Evolutionary conservation across 2,888 invertebrate species (phyloP).

Genomic region (Drosophila kambysellisi): DNA sequence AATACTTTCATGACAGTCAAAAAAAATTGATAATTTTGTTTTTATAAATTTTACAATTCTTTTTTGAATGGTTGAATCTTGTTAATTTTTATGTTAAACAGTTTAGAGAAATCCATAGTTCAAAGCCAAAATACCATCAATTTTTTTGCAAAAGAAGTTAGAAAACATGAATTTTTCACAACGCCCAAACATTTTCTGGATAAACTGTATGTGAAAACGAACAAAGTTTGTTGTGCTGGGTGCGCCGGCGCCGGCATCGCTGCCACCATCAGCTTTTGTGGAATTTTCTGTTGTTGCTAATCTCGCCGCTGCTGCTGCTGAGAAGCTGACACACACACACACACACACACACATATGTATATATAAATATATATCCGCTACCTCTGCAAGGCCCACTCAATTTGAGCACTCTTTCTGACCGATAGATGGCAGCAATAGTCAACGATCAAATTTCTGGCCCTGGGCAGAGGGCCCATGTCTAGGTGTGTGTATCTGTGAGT

Average conservation of each 20-base stretch:
- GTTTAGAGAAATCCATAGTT: too few relatives aligned
- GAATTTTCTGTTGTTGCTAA: slow-evolving; percentile 70
- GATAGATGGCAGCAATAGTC: slow-evolving; percentile 43
- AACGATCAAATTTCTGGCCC: slow-evolving; percentile 49
- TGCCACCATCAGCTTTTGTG: slow-evolving; percentile 60
- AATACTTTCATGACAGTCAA: too few relatives aligned
- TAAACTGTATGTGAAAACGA: slow-evolving; percentile 47
- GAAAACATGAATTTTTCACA: too few relatives aligned
- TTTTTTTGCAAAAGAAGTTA: too few relatives aligned
- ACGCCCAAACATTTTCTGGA: too few relatives aligned
- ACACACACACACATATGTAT: slow-evolving; percentile 13
- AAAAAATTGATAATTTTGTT: too few relatives aligned
- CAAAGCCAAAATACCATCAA: too few relatives aligned
- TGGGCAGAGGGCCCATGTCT: slow-evolving; percentile 9
- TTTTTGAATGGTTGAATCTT: too few relatives aligned
- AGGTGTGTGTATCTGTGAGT: slow-evolving; percentile 2
- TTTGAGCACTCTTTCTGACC: slow-evolving; percentile 28
- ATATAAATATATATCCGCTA: slow-evolving; percentile 5
- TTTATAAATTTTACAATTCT: too few relatives aligned
- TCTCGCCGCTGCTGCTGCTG: slow-evolving; percentile 41
- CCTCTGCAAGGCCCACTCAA: slow-evolving; percentile 41
- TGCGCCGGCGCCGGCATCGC: slow-evolving; percentile 60
- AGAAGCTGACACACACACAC: slow-evolving; percentile 16
- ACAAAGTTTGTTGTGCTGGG: slow-evolving; percentile 54
- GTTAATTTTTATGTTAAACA: too few relatives aligned